These are phyloP conservation scores for Falcaria lacertinaria DNA, from an alignment of 2,888 invertebrate species.

Conservation along the genomic window DNA sequence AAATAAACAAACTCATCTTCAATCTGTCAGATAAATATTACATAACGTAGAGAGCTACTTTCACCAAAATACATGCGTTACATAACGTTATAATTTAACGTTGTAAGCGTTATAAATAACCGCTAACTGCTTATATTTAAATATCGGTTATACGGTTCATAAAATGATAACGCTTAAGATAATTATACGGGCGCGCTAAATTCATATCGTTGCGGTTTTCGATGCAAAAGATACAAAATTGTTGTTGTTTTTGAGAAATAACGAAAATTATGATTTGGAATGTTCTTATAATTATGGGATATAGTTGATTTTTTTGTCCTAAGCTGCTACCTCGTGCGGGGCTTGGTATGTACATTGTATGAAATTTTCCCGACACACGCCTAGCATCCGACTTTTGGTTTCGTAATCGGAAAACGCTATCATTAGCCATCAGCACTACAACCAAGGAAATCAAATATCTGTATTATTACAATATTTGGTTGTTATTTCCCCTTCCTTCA, in stretches of 20 bases:
- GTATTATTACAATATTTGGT: not conserved
- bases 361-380: no score
- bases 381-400: no score
- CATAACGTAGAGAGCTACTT: not conserved
- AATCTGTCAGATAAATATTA: not conserved
- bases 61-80: not conserved
- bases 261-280: not conserved
- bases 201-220: not conserved
- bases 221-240: not conserved
- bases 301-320: no score
- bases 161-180: not conserved
- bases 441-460: no score
- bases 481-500: slow-evolving; percentile 6
- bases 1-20: not conserved
- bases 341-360: no score
- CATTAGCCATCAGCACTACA: no score
- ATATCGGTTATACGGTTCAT: not conserved
- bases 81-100: not conserved
- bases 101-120: not conserved
- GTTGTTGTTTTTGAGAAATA: not conserved
- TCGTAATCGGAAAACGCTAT: no score
- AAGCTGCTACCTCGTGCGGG: no score
- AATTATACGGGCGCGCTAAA: not conserved
- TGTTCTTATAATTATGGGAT: not conserved
- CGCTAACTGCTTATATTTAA: not conserved